Percentiles rank a stretch among this genome's conserved stretches.
phyloP scores from a whole-genome alignment of 2,797 vertebrate genomes.

The Sphaeramia orbicularis region DNA sequence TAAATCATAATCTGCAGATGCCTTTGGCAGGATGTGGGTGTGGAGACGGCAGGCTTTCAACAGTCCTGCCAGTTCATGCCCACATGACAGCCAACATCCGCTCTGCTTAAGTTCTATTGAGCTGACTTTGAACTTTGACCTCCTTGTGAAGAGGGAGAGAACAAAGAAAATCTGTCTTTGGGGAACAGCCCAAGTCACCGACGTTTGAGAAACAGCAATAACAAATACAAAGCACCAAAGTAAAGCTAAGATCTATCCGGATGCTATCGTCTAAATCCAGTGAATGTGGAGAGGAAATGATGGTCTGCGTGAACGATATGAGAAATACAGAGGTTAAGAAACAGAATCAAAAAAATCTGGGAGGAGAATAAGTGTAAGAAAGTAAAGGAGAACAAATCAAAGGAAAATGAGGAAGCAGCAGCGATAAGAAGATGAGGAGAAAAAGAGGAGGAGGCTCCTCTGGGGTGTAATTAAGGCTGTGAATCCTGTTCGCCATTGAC shows the following conservation, averaged over 20 bases:
- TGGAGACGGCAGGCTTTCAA: constrained; percentile 30
- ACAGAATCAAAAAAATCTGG: constrained; percentile 16
- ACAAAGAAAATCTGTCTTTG: neutral
- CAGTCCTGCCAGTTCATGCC: constrained; percentile 33
- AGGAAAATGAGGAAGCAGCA: constrained; percentile 33
- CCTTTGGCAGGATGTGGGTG: constrained; percentile 33
- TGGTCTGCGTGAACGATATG: neutral
- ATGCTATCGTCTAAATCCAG: no score
- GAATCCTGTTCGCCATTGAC: constrained; percentile 63
- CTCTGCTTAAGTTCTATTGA: constrained; percentile 40
- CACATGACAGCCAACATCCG: constrained; percentile 46
- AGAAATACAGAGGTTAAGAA: constrained; percentile 5
- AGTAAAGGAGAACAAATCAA: constrained; percentile 45
- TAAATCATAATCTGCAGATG: constrained; percentile 30
- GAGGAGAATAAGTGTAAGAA: constrained; percentile 15
- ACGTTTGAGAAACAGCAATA: neutral
- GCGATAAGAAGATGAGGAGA: constrained; percentile 38
- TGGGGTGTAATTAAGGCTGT: constrained; percentile 75
- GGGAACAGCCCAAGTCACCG: neutral
- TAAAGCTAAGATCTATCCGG: neutral
- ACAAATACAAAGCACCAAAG: neutral
- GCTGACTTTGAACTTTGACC: constrained; percentile 51
- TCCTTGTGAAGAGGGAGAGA: constrained; percentile 2
- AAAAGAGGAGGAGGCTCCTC: constrained; percentile 49
- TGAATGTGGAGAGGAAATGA: no score